Conservation (phyloP, 2,113 vertebrate species). For the Todiramphus saurophagus region DNA sequence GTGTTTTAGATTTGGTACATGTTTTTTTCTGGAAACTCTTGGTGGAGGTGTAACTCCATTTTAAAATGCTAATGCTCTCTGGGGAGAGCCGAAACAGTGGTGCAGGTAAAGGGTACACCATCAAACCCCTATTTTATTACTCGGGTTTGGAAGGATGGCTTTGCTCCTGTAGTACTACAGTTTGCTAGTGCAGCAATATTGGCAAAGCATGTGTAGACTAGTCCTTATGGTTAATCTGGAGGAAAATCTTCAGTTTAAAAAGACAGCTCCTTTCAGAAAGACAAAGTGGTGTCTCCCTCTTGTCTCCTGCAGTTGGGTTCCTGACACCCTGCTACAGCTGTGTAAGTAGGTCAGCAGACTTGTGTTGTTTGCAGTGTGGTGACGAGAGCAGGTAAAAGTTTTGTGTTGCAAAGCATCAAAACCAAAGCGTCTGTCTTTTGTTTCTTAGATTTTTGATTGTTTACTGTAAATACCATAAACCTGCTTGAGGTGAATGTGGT, state of each 20-base stretch:
- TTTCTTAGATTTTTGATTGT: not conserved
- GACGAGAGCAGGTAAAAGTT: not conserved
- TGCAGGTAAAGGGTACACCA: not conserved
- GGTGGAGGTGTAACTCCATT: not conserved
- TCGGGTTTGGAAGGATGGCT: not conserved
- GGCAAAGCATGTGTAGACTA: not conserved
- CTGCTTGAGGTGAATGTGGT: not conserved
- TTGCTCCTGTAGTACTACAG: not conserved
- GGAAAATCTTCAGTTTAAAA: not conserved
- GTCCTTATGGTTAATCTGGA: not conserved
- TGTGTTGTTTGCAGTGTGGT: accelerated
- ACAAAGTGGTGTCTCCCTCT: not conserved
- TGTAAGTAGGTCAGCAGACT: not conserved
- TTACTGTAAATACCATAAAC: not conserved
- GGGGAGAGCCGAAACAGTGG: not conserved
- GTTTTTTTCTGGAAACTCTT: not conserved
- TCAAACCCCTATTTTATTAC: not conserved
- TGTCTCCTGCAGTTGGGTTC: not conserved
- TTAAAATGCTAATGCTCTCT: not conserved
- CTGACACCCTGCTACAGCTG: not conserved
- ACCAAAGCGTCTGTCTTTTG: not conserved
- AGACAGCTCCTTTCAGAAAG: not conserved
- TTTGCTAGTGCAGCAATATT: not conserved
- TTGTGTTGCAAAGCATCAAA: not conserved
- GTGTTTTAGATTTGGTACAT: not conserved